These are phyloP conservation scores for Herminia tarsipennalis DNA, from an alignment of 2,888 invertebrate species.

Conservation along the genomic window DNA sequence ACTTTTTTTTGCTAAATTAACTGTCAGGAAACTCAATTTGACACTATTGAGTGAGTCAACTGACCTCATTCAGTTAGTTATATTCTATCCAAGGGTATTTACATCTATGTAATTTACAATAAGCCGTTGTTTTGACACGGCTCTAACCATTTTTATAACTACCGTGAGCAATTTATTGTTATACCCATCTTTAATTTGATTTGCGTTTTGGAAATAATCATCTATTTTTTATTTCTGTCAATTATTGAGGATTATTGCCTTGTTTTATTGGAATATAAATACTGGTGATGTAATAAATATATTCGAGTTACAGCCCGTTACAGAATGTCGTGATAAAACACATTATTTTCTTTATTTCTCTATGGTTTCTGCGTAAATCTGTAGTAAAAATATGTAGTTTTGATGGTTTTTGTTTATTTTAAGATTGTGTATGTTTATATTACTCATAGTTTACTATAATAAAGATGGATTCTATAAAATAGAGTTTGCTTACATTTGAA, in stretches of 20 bases:
- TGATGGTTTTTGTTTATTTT: too few species aligned
- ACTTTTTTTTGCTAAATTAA: conserved; percentile 1
- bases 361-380: too few species aligned
- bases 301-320: conserved; percentile 7
- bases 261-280: conserved; percentile 33
- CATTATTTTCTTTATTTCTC: background rate
- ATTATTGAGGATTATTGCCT: conserved; percentile 14
- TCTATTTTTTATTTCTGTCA: conserved; percentile 19
- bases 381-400: too few species aligned
- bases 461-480: too few species aligned
- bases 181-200: conserved; percentile 15
- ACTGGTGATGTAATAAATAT: conserved; percentile 30
- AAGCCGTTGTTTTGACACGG: conserved; percentile 33
- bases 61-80: conserved; percentile 12
- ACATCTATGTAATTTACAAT: conserved; percentile 24
- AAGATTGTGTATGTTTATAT: too few species aligned
- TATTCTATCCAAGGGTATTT: conserved; percentile 13
- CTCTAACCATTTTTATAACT: conserved; percentile 19
- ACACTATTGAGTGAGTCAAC: conserved; percentile 12
- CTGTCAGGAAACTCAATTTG: conserved; percentile 12
- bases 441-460: too few species aligned
- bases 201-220: conserved; percentile 8
- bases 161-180: conserved; percentile 20
- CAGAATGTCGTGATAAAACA: conserved; percentile 1
- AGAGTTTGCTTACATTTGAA: too few species aligned